Base-by-base conservation (phyloP, 2,797 vertebrate species). In the Chlorospingus flavigularis region DNA sequence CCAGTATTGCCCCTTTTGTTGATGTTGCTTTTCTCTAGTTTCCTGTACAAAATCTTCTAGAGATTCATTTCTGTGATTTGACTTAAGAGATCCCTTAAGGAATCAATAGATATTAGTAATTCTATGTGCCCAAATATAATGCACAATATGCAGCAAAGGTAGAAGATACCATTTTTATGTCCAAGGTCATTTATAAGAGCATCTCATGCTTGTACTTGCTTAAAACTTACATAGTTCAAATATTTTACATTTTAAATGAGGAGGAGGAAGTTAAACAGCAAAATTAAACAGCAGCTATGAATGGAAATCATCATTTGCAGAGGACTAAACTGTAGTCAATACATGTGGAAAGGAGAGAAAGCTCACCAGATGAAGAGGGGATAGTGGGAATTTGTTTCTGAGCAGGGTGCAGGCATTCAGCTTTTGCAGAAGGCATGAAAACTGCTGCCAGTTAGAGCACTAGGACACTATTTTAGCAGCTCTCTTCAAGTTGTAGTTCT, bases 361-460 rank as follows among this genome's bases (percentile, higher is more conserved):
- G 21, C 11, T 63, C 28, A 26, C 7, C 8, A 1, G 3, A 3
- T 53, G 30, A 66, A 33, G 40, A 76, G 7, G 1, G 4, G 1
- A 21, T 7, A 71, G 40, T 13, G 7, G 42, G 33, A 61, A 66
- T 60, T 57, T 61, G 4, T 76, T 60, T 68, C 31, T 45, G 13
- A 80, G 13, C 20, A 48, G 43, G 30, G 9, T 45, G 17, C 16
- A 71, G 50, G 17, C 39, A 72, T 18, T 0, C 0, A 45, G 14
- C 8, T 87, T 86, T 76, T 8, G 2, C 47, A 79, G 61, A 55
- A 61, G 30, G 5, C 7, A 15, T 23, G 53, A 60, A 88, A 94
- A 55, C 16, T 73, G 30, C 50, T 85, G 25, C 47, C 50, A 45
- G 6, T 33, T 79, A 86, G 15, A 63, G 23, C 18, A 63, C n/a